Evolutionary conservation across 2,888 invertebrate genomes (phyloP).

Genomic region (Ormyrus rosae): DNA sequence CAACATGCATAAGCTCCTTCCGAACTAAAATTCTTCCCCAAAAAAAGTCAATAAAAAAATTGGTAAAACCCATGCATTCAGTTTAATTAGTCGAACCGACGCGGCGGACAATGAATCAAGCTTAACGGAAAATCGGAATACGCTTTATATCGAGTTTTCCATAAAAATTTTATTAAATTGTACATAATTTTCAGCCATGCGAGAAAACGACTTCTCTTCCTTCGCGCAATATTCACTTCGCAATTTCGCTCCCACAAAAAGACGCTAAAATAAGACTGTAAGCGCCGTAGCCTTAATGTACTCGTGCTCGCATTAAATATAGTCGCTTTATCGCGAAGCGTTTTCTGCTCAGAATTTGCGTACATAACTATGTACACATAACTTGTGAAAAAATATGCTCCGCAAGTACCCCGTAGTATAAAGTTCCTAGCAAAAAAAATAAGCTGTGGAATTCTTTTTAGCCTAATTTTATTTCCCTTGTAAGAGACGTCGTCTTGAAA

Average conservation of each 20-base stretch:
- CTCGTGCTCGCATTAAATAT: slow-evolving; percentile 35
- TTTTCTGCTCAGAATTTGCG: slow-evolving; percentile 30
- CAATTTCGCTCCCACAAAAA: slow-evolving; percentile 23
- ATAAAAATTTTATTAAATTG: slow-evolving; percentile 19
- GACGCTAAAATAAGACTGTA: slow-evolving; percentile 33
- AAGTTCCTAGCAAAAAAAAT: slow-evolving; percentile 10
- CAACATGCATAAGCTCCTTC: too few relatives aligned
- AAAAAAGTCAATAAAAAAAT: not conserved
- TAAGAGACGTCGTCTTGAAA: too few relatives aligned
- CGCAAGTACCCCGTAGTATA: not conserved
- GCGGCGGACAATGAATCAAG: not conserved
- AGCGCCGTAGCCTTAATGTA: slow-evolving; percentile 24
- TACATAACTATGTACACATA: slow-evolving; percentile 35
- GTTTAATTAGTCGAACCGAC: not conserved
- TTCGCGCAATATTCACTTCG: slow-evolving; percentile 24
- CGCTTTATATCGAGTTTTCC: too few relatives aligned
- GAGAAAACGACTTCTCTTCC: slow-evolving; percentile 1
- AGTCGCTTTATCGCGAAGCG: slow-evolving; percentile 36
- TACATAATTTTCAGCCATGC: not conserved
- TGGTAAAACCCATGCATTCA: not conserved
- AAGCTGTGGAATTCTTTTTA: slow-evolving; percentile 4
- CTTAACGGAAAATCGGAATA: not conserved
- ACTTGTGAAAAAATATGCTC: slow-evolving; percentile 36
- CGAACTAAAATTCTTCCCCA: too few relatives aligned
- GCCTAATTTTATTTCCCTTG: too few relatives aligned